Evolutionary conservation across 1,140 invertebrate species (phyloP).

Genomic region (Phenacoccus solenopsis): DNA sequence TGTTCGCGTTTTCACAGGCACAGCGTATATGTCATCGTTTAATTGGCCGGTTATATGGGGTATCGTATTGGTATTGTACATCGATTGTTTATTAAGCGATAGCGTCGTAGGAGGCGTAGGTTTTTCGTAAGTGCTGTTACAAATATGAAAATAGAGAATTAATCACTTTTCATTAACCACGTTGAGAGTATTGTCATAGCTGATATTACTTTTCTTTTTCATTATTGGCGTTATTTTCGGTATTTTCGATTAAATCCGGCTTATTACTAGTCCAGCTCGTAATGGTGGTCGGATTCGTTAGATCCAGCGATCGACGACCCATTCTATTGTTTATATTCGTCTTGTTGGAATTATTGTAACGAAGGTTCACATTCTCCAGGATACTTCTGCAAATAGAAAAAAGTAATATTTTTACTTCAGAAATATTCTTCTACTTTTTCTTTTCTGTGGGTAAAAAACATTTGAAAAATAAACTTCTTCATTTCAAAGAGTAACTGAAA

Average conservation of each 20-base stretch:
- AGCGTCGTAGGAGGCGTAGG: slow-evolving; percentile 23
- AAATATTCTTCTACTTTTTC: background rate
- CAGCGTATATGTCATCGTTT: slow-evolving; percentile 60
- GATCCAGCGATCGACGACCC: slow-evolving; percentile 27
- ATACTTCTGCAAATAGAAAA: background rate
- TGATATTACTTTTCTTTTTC: slow-evolving; percentile 5
- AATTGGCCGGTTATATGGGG: slow-evolving; percentile 52
- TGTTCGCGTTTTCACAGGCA: slow-evolving; percentile 52
- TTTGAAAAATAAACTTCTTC: background rate
- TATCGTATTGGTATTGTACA: slow-evolving; percentile 30
- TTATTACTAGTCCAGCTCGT: slow-evolving; percentile 26
- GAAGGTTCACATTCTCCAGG: slow-evolving; percentile 27
- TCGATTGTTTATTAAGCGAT: slow-evolving; percentile 20
- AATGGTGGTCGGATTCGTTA: slow-evolving; percentile 16
- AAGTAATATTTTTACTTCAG: background rate
- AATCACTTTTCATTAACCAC: background rate
- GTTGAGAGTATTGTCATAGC: background rate
- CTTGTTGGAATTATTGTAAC: background rate
- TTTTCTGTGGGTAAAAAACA: background rate
- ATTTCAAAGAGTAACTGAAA: too few relatives aligned
- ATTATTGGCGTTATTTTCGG: slow-evolving; percentile 11
- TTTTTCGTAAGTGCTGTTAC: slow-evolving; percentile 25
- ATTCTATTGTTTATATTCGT: slow-evolving; percentile 16
- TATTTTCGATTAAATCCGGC: slow-evolving; percentile 32
- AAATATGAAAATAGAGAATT: background rate